These are phyloP conservation scores for Cherax quadricarinatus DNA, from an alignment of 1,140 invertebrate genomes.

Conservation along the genomic window DNA sequence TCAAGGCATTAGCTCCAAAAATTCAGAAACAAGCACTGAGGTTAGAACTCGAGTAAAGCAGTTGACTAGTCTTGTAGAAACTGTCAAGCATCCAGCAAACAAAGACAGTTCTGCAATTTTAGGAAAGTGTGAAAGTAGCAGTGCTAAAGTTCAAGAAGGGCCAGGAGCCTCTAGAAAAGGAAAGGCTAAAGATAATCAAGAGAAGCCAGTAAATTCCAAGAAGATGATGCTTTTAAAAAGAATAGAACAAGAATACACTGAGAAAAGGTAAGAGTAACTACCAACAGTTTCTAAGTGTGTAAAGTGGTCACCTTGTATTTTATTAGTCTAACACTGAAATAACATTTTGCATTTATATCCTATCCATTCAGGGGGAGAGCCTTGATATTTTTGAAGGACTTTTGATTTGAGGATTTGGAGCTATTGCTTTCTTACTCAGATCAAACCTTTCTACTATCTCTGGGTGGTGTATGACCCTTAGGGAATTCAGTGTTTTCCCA, in stretches of 20 bases:
- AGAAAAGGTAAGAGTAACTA: constrained; percentile 22
- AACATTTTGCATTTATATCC: no score
- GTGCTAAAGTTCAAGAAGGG: no score
- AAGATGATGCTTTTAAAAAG: constrained; percentile 23
- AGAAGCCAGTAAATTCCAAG: constrained; percentile 2
- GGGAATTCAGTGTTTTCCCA: no score
- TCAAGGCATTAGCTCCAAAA: not conserved
- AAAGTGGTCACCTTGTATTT: no score
- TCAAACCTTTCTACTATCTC: no score
- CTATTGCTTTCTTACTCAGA: no score
- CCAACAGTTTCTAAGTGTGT: no score
- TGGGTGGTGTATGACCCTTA: no score
- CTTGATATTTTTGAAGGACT: no score
- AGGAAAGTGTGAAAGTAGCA: not conserved
- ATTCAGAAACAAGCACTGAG: not conserved
- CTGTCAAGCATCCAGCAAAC: not conserved
- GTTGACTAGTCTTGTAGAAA: not conserved
- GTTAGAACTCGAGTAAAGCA: not conserved
- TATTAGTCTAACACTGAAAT: no score
- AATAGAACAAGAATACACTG: constrained; percentile 39
- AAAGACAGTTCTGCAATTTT: not conserved
- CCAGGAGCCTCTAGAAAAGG: not conserved
- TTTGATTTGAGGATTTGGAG: no score
- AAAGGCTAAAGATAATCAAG: not conserved
- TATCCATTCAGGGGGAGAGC: no score